These are phyloP conservation scores for Petrophora chlorosata DNA, from an alignment of 2,888 invertebrate species.

Conservation along the genomic window DNA sequence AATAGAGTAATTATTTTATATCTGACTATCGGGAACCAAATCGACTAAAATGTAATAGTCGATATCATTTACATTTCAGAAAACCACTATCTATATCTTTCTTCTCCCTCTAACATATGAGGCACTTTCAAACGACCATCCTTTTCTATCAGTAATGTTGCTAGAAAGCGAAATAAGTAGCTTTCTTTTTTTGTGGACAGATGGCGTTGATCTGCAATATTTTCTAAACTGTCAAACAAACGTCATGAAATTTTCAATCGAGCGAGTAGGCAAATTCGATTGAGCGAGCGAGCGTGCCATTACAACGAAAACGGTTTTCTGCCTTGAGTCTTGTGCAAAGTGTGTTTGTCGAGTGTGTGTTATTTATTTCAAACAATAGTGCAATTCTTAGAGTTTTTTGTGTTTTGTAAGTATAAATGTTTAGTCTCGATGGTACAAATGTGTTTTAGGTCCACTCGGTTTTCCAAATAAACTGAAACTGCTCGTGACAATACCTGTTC, in stretches of 20 bases:
- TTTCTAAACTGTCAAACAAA: not conserved
- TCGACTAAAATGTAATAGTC: not conserved
- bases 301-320: conserved; percentile 80
- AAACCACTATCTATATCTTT: not conserved
- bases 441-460: not conserved
- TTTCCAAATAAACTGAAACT: conserved; percentile 32
- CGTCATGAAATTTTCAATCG: not conserved
- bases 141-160: not conserved
- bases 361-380: conserved; percentile 65
- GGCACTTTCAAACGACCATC: not conserved
- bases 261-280: conserved; percentile 28
- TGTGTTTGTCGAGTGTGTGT: conserved; percentile 74
- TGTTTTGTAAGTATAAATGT: conserved; percentile 69
- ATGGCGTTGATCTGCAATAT: not conserved
- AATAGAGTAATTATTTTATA: too few relatives aligned
- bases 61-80: not conserved
- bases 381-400: conserved; percentile 65
- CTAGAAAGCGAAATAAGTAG: not conserved
- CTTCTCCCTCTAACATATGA: not conserved
- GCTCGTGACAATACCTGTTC: conserved; percentile 62
- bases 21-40: not conserved
- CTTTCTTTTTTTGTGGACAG: not conserved
- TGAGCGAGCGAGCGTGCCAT: conserved; percentile 43
- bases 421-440: conserved; percentile 3
- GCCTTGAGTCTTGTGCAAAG: conserved; percentile 78